A percentile compares a stretch with the other conserved stretches of the same genome.
These are phyloP conservation scores for Diarsia rubi DNA, from an alignment of 2,888 invertebrate species.

Conservation along the genomic window DNA sequence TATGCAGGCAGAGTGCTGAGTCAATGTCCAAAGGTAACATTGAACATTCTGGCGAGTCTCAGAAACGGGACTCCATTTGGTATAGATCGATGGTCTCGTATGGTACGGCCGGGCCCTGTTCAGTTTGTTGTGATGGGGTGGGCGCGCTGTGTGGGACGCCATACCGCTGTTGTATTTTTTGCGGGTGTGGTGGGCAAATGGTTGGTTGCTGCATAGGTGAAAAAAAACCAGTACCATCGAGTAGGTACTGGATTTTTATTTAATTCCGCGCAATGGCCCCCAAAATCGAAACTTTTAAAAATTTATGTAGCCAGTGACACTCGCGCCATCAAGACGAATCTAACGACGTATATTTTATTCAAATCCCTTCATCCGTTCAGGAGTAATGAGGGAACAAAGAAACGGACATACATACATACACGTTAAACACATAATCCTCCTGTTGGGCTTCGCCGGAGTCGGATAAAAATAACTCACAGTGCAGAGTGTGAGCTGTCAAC, in stretches of 20 bases:
- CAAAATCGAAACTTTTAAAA: too few species aligned
- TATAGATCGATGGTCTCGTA: background rate
- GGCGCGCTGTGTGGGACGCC: background rate
- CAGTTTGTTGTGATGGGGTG: background rate
- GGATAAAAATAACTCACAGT: background rate
- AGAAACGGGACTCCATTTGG: background rate
- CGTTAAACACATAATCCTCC: too few species aligned
- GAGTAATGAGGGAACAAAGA: too few species aligned
- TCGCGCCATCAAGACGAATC: too few species aligned
- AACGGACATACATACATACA: background rate
- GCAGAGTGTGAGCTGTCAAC: background rate
- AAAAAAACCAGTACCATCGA: too few species aligned
- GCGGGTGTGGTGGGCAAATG: background rate
- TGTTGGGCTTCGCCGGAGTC: too few species aligned
- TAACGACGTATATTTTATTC: too few species aligned
- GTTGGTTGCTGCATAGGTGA: background rate
- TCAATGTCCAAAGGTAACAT: constrained; percentile 3
- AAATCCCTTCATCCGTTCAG: too few species aligned
- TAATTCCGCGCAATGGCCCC: too few species aligned
- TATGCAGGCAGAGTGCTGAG: background rate
- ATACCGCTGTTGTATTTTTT: background rate
- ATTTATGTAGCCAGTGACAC: too few species aligned
- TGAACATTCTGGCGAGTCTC: background rate
- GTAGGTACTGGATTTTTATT: too few species aligned
- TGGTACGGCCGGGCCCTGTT: background rate